Evolutionary conservation across 2,888 invertebrate species (phyloP).

Genomic region (Latheticus oryzae): DNA sequence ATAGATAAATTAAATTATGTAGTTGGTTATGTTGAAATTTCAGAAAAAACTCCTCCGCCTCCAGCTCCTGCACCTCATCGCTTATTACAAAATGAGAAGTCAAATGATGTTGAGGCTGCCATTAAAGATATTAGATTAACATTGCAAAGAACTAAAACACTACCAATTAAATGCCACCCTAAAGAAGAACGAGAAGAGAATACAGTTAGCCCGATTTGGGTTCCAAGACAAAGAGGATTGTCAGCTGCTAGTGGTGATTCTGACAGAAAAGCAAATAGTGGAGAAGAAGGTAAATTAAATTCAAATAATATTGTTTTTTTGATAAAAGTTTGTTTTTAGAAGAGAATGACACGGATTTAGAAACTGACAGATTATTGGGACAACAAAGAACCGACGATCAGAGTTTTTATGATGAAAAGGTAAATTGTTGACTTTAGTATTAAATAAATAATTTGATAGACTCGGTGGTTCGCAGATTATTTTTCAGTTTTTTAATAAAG

Average conservation of each 20-base stretch:
- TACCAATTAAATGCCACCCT: constrained; percentile 68
- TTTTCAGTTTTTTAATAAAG: constrained; percentile 17
- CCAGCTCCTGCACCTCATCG: constrained; percentile 82
- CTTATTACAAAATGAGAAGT: constrained; percentile 63
- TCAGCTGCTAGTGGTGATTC: constrained; percentile 70
- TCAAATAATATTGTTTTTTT: constrained; percentile 19
- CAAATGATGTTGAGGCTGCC: constrained; percentile 71
- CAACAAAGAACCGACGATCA: constrained; percentile 95
- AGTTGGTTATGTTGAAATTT: too few relatives aligned
- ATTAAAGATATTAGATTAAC: constrained; percentile 87
- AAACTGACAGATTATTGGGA: constrained; percentile 95
- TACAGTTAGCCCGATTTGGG: constrained; percentile 76
- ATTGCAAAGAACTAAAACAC: constrained; percentile 77
- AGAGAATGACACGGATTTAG: constrained; percentile 96
- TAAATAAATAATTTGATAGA: neutral
- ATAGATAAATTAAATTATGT: too few relatives aligned
- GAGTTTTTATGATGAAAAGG: constrained; percentile 92
- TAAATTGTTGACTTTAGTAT: constrained; percentile 56
- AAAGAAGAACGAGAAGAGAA: constrained; percentile 66
- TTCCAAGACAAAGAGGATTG: constrained; percentile 74
- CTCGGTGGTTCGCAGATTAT: constrained; percentile 2
- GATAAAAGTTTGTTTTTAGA: constrained; percentile 67
- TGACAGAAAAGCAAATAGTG: constrained; percentile 76
- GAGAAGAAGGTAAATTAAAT: constrained; percentile 68
- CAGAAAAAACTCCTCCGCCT: constrained; percentile 76